Evolutionary conservation across 2,888 invertebrate species (phyloP).

Genomic region (Heliothis peltigera): DNA sequence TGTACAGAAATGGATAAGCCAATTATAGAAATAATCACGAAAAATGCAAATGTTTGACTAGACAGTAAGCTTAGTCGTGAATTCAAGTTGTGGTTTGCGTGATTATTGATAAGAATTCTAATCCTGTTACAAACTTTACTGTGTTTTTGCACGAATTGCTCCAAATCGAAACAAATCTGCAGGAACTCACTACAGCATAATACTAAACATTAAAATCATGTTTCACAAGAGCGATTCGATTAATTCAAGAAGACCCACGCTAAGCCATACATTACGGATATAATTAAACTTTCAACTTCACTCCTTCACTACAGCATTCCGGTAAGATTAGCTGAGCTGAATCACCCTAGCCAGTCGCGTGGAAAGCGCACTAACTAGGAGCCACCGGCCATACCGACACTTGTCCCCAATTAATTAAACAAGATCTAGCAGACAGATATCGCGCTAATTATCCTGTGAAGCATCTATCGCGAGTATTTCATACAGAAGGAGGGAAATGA

Average conservation of each 20-base stretch:
- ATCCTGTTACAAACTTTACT: neutral
- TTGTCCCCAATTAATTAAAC: constrained; percentile 50
- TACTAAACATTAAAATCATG: no score
- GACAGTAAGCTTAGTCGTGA: neutral
- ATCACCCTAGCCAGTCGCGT: constrained; percentile 19
- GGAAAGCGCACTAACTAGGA: constrained; percentile 31
- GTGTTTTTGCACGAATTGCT: neutral
- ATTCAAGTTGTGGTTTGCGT: neutral
- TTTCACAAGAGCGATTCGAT: no score
- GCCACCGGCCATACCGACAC: constrained; percentile 2
- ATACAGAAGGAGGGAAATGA: neutral
- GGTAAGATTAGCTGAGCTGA: constrained; percentile 6
- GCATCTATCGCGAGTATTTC: constrained; percentile 10
- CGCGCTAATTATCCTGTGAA: constrained; percentile 43
- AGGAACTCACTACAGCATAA: neutral
- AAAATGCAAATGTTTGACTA: neutral
- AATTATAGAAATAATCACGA: neutral
- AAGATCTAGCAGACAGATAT: constrained; percentile 32
- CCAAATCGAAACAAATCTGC: neutral
- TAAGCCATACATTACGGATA: neutral
- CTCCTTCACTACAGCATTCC: constrained; percentile 15
- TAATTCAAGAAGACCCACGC: neutral
- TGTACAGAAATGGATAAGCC: neutral
- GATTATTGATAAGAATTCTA: constrained; percentile 1
- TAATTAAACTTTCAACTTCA: constrained; percentile 15